Conservation (phyloP, 2,113 vertebrate genomes). For the Engraulis encrasicolus region DNA sequence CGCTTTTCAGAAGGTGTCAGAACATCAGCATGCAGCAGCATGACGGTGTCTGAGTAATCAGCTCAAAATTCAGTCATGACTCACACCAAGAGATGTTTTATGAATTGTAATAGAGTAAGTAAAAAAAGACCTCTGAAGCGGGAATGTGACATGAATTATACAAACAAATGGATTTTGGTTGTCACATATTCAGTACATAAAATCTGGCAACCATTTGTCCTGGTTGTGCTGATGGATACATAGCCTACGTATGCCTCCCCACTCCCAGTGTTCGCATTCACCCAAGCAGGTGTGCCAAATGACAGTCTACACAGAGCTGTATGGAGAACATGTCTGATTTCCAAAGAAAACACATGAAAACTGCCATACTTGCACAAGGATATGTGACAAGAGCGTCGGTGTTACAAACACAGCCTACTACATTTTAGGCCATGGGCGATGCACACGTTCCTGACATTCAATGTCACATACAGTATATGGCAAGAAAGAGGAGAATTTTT, state of each 20-base stretch:
- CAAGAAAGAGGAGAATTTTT: neutral
- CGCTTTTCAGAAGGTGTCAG: neutral
- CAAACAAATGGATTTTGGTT: neutral
- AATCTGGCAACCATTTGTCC: neutral
- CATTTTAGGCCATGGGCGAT: too few species aligned
- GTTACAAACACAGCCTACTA: too few species aligned
- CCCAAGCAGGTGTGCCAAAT: neutral
- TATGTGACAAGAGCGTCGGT: neutral
- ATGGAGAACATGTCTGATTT: neutral
- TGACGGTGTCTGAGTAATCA: too few species aligned
- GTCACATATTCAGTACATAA: neutral
- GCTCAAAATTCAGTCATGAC: neutral
- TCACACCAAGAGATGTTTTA: neutral
- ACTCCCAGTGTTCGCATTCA: neutral
- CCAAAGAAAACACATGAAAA: neutral
- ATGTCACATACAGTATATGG: neutral
- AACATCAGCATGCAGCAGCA: too few species aligned
- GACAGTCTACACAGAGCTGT: neutral
- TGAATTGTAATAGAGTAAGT: too few species aligned
- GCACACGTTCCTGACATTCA: too few species aligned
- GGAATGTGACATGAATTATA: neutral
- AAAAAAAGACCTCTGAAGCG: too few species aligned
- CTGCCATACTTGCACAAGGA: neutral
- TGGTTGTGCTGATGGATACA: neutral
- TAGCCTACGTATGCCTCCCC: too few species aligned